A percentile compares a stretch with the other conserved stretches of the same genome.
phyloP scores from a whole-genome alignment of 2,113 vertebrate genomes.

The Pelusios castaneus region DNA sequence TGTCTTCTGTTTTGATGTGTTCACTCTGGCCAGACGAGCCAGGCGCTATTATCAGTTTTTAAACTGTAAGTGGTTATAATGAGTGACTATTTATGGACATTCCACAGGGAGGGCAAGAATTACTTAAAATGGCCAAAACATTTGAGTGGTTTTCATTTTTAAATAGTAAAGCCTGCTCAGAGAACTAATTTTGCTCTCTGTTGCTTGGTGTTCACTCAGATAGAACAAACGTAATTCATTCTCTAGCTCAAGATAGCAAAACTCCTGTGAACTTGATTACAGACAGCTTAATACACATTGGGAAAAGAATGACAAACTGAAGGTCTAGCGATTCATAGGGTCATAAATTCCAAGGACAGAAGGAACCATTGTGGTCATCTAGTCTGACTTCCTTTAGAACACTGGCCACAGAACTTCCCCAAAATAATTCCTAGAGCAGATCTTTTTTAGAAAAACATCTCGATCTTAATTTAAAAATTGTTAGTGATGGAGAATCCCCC shows the following conservation, averaged over 20 bases:
- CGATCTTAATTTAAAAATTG: background rate
- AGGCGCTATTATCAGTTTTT: slow-evolving; percentile 30
- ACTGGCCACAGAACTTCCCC: background rate
- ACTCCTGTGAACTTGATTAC: background rate
- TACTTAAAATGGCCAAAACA: slow-evolving; percentile 67
- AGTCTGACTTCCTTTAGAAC: background rate
- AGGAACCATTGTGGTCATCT: background rate
- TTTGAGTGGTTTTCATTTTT: slow-evolving; percentile 25
- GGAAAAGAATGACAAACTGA: background rate
- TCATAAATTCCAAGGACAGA: background rate
- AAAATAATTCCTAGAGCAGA: background rate
- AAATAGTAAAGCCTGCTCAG: slow-evolving; percentile 46
- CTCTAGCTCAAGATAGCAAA: slow-evolving; percentile 11
- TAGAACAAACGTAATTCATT: slow-evolving; percentile 30
- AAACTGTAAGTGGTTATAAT: slow-evolving; percentile 14
- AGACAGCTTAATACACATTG: fast-evolving
- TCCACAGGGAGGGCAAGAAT: slow-evolving; percentile 42
- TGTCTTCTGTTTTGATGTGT: fast-evolving
- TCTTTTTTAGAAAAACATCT: background rate
- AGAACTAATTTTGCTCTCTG: background rate
- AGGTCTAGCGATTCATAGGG: background rate
- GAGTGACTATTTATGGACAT: background rate
- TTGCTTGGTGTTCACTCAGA: slow-evolving; percentile 30
- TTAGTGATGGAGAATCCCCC: background rate
- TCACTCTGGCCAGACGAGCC: background rate